Evolutionary conservation across 2,797 vertebrate species (phyloP).

Genomic region (Sebastes steindachneri): DNA sequence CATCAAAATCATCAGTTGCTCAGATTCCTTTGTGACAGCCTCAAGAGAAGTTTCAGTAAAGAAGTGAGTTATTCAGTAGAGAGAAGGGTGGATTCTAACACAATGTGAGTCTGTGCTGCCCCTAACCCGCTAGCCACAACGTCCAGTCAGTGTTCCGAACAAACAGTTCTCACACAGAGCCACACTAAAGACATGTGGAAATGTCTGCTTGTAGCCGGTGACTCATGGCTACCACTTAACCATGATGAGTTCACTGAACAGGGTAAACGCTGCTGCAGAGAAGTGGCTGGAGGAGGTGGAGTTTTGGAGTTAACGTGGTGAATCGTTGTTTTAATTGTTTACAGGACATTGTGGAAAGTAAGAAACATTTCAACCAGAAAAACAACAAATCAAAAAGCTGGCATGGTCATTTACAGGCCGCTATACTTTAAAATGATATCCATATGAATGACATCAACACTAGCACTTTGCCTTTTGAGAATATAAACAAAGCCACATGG

Average conservation of each 20-base stretch:
- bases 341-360: not conserved
- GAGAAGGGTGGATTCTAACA: slow-evolving; percentile 47
- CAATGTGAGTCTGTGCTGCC: slow-evolving; percentile 65
- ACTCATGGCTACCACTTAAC: slow-evolving; percentile 60
- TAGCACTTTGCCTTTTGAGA: slow-evolving; percentile 1
- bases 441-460: slow-evolving; percentile 12
- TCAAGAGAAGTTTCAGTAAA: slow-evolving; percentile 1
- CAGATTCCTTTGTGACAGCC: not conserved
- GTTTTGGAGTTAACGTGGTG: not conserved
- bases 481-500: not conserved
- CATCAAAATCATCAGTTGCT: not conserved
- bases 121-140: not conserved
- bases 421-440: slow-evolving; percentile 1
- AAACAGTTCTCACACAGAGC: slow-evolving; percentile 50
- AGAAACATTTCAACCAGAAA: not conserved
- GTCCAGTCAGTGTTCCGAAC: slow-evolving; percentile 46
- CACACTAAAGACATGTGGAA: slow-evolving; percentile 71
- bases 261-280: slow-evolving; percentile 6
- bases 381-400: not conserved
- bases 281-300: not conserved
- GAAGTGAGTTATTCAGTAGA: not conserved
- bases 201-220: slow-evolving; percentile 64
- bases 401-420: not conserved
- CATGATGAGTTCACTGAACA: slow-evolving; percentile 51
- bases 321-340: not conserved